A percentile compares a stretch with the other conserved stretches of the same genome.
Conservation (phyloP, 1,140 invertebrate species). For the Zelostemma sp. region DNA sequence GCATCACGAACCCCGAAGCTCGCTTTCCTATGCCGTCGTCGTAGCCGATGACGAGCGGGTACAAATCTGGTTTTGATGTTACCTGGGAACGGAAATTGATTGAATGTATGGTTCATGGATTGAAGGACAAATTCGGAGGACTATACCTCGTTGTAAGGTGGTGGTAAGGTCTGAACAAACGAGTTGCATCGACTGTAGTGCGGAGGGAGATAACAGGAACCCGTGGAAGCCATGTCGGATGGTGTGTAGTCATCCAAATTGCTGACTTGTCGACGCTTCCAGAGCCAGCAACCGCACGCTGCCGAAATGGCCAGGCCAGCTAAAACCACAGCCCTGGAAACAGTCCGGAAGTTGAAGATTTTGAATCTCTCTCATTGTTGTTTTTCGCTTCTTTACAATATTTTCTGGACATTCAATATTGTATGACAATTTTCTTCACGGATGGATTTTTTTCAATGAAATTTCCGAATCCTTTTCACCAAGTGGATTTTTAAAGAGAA, state of each 20-base stretch:
- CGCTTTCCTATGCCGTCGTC: conserved; percentile 77
- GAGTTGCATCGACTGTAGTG: conserved; percentile 84
- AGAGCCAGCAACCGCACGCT: conserved; percentile 77
- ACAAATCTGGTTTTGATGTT: conserved; percentile 85
- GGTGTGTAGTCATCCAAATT: conserved; percentile 66
- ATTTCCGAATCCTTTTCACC: too few relatives aligned
- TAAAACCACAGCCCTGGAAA: conserved; percentile 73
- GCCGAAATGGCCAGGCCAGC: conserved; percentile 72
- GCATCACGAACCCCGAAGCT: conserved; percentile 83
- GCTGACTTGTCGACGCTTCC: conserved; percentile 68
- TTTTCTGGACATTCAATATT: too few relatives aligned
- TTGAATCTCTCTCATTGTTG: too few relatives aligned
- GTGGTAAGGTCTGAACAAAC: conserved; percentile 80
- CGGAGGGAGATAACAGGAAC: conserved; percentile 82
- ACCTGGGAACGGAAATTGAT: conserved; percentile 74
- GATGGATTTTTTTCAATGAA: too few relatives aligned
- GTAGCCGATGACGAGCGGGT: conserved; percentile 85
- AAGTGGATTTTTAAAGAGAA: too few relatives aligned
- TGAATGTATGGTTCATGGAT: too few relatives aligned
- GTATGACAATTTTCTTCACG: too few relatives aligned
- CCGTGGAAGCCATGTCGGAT: conserved; percentile 80
- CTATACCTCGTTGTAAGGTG: conserved; percentile 88
- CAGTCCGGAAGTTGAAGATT: too few relatives aligned
- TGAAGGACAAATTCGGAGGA: neutral
- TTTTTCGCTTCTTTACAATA: too few relatives aligned